Conservation (phyloP, 2,797 vertebrate species). For the Labeo calbasu region DNA sequence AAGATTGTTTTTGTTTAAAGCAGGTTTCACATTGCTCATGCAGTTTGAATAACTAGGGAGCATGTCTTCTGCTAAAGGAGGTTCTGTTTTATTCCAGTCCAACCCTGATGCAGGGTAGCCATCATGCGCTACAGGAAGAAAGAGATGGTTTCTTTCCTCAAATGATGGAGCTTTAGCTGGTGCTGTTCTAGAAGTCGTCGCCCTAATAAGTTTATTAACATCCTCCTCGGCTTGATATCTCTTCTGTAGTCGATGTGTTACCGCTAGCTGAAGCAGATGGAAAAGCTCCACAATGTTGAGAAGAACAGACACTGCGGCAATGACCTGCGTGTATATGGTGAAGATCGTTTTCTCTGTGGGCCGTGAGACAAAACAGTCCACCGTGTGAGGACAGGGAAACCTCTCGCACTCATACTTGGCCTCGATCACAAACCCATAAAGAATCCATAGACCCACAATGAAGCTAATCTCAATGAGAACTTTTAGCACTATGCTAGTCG, state of each 20-base stretch:
- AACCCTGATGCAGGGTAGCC: constrained; percentile 62
- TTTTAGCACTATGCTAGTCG: constrained; percentile 78
- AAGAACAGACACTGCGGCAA: constrained; percentile 77
- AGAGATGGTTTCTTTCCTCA: constrained; percentile 53
- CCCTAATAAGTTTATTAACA: constrained; percentile 33
- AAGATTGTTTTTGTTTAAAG: constrained; percentile 54
- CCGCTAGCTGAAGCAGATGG: constrained; percentile 72
- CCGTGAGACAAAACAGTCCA: constrained; percentile 85
- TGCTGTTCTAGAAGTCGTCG: not conserved
- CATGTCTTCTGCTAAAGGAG: constrained; percentile 34
- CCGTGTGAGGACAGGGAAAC: constrained; percentile 79
- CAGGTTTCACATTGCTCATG: constrained; percentile 61
- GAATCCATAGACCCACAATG: constrained; percentile 79
- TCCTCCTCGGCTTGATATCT: constrained; percentile 36
- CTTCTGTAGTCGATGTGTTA: constrained; percentile 70
- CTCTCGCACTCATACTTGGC: constrained; percentile 73
- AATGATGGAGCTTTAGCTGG: constrained; percentile 43
- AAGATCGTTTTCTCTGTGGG: constrained; percentile 86
- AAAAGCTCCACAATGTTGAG: constrained; percentile 82
- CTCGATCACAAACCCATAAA: constrained; percentile 80
- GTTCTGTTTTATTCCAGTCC: constrained; percentile 54
- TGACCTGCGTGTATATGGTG: constrained; percentile 81
- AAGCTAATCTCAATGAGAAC: constrained; percentile 79
- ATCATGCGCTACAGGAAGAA: constrained; percentile 49
- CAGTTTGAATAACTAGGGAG: constrained; percentile 76